Base-by-base conservation (phyloP, 2,888 invertebrate species). In the Rhodophaea formosa region DNA sequence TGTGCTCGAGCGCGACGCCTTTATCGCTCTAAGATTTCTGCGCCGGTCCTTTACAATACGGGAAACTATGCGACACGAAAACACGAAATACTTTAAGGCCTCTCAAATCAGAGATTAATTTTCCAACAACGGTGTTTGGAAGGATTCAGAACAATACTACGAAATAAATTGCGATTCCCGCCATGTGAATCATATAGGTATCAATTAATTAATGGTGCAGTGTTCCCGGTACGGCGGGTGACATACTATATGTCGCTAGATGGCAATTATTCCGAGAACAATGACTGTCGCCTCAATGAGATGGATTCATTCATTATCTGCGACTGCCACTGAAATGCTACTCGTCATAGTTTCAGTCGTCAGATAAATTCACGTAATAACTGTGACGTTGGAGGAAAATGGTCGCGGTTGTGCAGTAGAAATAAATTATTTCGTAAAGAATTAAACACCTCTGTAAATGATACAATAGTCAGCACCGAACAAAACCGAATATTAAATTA, bases 1-100 rank as follows among this genome's bases (percentile, higher is more conserved):
- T 82, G 79, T 79, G 74, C 77, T 74, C 71, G 71, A 63, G 72
- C 73, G 66, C 79, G 76, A 76, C 79, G 77, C 77, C 82, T 87
- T 88, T 88, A 79, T 82, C 77, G 56, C 49, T 49, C 56, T 49
- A 43, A 56, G 47, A 49, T 56, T 54, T 47, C 49, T 49, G 47
- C 58, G 16, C 8, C 15, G 53, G 43, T 35, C 30, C 46, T 49
- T 56, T 29, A 43, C 56, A 47, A 49, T 42, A 14, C 39, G 47
- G 56, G 53, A 56, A 61, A 60, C 64, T 57, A 63, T 49, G 56
- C 49, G 47, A 45, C 17, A 35, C 45, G 54, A 30, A 53, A 55
- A 44, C 44, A 29, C 66, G 68, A 74, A 51, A 79, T 75, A 74
- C 72, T 76, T 84, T 86, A 87, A 78, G 84, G 75, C 71, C 77